These are phyloP conservation scores for Orgyia antiqua DNA, from an alignment of 2,888 invertebrate genomes.

Conservation along the genomic window DNA sequence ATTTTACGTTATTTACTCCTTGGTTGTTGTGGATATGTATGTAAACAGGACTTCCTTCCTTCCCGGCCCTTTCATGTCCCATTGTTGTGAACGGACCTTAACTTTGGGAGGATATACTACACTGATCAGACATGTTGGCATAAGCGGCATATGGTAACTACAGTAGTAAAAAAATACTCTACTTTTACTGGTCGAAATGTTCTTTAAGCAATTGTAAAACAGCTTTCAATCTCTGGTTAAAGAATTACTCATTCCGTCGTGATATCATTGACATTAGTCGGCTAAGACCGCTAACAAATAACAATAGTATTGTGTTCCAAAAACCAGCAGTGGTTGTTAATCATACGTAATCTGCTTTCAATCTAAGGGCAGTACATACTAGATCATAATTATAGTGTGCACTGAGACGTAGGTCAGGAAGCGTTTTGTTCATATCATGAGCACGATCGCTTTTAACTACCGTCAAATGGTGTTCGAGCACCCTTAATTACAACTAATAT, in stretches of 20 bases:
- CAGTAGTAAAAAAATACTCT: too few relatives aligned
- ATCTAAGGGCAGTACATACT: conserved; percentile 53
- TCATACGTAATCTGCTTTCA: conserved; percentile 58
- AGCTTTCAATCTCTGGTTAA: conserved; percentile 1
- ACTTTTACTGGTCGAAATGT: too few relatives aligned
- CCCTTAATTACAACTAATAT: conserved; percentile 36
- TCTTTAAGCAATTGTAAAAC: too few relatives aligned
- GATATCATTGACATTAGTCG: conserved; percentile 20
- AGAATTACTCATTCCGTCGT: conserved; percentile 20
- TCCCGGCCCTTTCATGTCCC: too few relatives aligned
- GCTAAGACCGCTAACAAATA: conserved; percentile 23
- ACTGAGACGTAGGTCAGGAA: conserved; percentile 58
- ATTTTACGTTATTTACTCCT: too few relatives aligned
- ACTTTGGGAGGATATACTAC: too few relatives aligned
- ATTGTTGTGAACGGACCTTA: too few relatives aligned
- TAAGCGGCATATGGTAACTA: too few relatives aligned
- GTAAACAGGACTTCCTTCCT: too few relatives aligned
- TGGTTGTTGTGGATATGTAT: too few relatives aligned
- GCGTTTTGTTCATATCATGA: conserved; percentile 62
- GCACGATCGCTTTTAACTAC: conserved; percentile 41
- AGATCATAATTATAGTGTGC: conserved; percentile 67
- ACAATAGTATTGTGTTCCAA: conserved; percentile 28
- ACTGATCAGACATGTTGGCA: too few relatives aligned
- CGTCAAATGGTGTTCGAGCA: conserved; percentile 37
- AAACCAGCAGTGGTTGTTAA: conserved; percentile 51